Evolutionary conservation across 1,140 invertebrate genomes (phyloP), one percentile per base, ranked within the genome.

Genomic region (Euura lappo): DNA sequence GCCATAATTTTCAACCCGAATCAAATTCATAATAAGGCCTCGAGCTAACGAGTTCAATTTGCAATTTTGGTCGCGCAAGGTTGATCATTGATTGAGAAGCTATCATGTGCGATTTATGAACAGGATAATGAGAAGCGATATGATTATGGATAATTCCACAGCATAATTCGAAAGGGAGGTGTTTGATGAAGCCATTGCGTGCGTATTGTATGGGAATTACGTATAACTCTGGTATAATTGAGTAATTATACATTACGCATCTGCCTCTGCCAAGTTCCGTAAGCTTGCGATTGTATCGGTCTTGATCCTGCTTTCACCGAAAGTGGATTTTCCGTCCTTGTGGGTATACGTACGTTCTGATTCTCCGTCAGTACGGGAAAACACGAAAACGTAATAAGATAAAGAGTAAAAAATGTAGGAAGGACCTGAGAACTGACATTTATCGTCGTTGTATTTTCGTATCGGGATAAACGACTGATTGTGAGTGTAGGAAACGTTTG

Each of bases 351-450:
- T n/a, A 6, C 3, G 28, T 60, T 60, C 51, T 60, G 51, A 60
- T 60, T 60, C 51, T n/a, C 13, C 51, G 51, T 3, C 13, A n/a
- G 51, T 8, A 60, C 3, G 8, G 8, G 4, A 60, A 60, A 60
- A 60, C 51, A 60, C 51, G 51, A 60, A 60, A 60, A n/a, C 13
- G 51, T 60, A 11, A 60, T 60, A 60, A 60, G 13, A n/a, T 60
- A 60, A 60, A 60, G 8, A 60, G 51, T 8, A 60, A 60, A 60
- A 60, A 60, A 60, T 60, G 13, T 2, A 8, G 51, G 51, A 8
- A 60, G 8, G 51, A 60, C 13, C 51, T n/a, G 13, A 11, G 3
- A n/a, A 60, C 51, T 60, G 51, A 60, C 51, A 60, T 60, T 60
- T 60, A 60, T 60, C 13, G 51, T 8, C 13, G 51, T n/a, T 60